Conservation (phyloP, 2,113 vertebrate species). For the Acrocephalus arundinaceus region DNA sequence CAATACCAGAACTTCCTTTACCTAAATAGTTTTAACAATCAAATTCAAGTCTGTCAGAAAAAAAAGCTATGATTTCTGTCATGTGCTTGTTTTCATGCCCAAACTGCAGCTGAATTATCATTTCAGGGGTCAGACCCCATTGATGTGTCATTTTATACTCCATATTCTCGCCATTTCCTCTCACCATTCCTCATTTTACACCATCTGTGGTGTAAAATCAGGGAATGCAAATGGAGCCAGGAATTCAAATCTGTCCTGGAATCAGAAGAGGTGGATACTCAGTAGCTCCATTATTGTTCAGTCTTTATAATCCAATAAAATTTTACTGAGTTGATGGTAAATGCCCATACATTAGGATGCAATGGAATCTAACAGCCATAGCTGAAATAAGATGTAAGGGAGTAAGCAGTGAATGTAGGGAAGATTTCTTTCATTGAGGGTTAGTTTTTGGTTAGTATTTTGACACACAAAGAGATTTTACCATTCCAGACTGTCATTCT, state of each 20-base stretch:
- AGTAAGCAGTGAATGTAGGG: neutral
- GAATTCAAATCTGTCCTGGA: neutral
- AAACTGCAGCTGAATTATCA: neutral
- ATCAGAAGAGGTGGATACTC: neutral
- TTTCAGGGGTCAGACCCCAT: neutral
- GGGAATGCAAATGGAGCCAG: neutral
- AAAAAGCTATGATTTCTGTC: neutral
- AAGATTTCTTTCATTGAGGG: neutral
- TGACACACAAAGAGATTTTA: neutral
- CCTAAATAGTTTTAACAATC: neutral
- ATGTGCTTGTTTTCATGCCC: neutral
- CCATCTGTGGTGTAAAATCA: neutral
- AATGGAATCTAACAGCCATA: neutral
- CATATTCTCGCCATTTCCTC: neutral
- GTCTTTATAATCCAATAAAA: neutral
- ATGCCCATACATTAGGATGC: neutral
- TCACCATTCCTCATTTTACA: neutral
- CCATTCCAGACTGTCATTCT: neutral
- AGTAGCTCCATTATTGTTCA: neutral
- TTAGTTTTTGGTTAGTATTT: neutral
- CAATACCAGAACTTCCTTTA: neutral
- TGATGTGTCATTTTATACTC: neutral
- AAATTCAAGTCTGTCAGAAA: neutral
- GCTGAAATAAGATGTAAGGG: neutral
- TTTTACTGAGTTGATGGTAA: neutral